phyloP scores from a whole-genome alignment of 2,888 invertebrate species.

The Eristalinus aeneus region DNA sequence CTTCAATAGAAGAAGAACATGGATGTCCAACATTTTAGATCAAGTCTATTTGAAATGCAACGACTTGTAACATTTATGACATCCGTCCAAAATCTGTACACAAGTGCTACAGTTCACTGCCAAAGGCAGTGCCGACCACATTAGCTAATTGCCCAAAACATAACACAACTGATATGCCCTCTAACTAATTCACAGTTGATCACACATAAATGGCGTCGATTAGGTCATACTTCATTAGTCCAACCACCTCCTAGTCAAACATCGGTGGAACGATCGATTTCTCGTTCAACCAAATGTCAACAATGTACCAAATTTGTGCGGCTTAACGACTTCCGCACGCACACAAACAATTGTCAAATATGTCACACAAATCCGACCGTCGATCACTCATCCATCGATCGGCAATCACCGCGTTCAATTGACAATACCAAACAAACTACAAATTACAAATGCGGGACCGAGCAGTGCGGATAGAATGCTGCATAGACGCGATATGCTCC shows the following conservation, averaged over 20 bases:
- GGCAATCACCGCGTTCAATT: slow-evolving; percentile 37
- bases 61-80: background rate
- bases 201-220: slow-evolving; percentile 28
- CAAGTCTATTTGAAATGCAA: background rate
- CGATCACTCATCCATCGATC: slow-evolving; percentile 19
- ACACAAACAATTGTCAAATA: slow-evolving; percentile 11
- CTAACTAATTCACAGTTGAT: slow-evolving; percentile 16
- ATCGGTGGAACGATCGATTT: background rate
- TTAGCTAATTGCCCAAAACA: background rate
- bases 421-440: slow-evolving; percentile 35
- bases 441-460: background rate
- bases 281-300: slow-evolving; percentile 5
- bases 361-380: slow-evolving; percentile 20
- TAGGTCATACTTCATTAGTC: slow-evolving; percentile 43
- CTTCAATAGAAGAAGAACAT: no score
- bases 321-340: slow-evolving; percentile 46
- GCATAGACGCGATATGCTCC: slow-evolving; percentile 26
- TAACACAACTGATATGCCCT: background rate
- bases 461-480: slow-evolving; percentile 1
- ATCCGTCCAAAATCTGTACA: background rate
- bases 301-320: slow-evolving; percentile 39
- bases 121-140: background rate
- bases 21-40: no score
- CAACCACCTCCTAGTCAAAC: slow-evolving; percentile 7
- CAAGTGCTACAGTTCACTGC: background rate